Conservation (phyloP, 2,113 vertebrate genomes). For the Procavia capensis region DNA sequence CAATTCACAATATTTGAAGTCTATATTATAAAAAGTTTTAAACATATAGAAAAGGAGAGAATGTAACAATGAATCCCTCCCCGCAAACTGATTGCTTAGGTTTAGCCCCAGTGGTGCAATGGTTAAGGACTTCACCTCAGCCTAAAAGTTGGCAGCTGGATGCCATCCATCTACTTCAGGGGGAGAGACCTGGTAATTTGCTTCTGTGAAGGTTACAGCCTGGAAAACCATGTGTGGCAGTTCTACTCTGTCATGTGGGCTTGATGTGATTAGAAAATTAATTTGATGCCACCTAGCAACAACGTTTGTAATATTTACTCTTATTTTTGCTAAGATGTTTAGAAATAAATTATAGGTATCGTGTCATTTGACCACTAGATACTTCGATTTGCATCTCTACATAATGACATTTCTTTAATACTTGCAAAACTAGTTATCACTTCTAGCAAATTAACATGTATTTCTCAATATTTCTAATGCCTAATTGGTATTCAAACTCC, state of each 20-base stretch:
- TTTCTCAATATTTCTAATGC: constrained; percentile 13
- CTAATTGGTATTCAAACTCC: neutral
- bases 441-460: neutral
- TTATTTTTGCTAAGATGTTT: neutral
- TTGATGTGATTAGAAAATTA: too few relatives aligned
- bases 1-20: neutral
- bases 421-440: neutral
- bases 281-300: too few relatives aligned
- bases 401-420: neutral
- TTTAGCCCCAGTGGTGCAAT: too few relatives aligned
- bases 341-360: neutral
- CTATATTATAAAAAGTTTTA: neutral
- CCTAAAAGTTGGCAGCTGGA: too few relatives aligned
- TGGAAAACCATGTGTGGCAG: too few relatives aligned
- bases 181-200: too few relatives aligned
- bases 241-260: too few relatives aligned
- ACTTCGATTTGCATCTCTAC: constrained; percentile 1
- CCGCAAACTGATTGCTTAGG: neutral
- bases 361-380: constrained; percentile 9
- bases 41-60: neutral
- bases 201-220: too few relatives aligned
- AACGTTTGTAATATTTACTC: neutral
- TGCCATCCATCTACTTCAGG: too few relatives aligned
- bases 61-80: neutral
- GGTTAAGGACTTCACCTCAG: too few relatives aligned